Conservation (phyloP, 1,140 invertebrate species). For the Andrena cerasifolii region DNA sequence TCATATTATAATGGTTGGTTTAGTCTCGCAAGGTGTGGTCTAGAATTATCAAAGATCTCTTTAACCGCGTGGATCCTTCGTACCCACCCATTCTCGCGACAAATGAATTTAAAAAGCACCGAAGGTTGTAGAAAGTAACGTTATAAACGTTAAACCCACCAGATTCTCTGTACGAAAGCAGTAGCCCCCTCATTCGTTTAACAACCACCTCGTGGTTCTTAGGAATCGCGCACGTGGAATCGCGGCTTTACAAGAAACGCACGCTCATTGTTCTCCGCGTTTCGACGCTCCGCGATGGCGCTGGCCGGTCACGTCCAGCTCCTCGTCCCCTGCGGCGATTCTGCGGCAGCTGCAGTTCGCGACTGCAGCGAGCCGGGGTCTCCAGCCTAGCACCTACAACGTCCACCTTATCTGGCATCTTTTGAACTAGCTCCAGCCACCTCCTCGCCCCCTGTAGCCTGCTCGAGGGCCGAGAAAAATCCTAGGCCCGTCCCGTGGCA, state of each 20-base stretch:
- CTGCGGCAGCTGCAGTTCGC: constrained; percentile 42
- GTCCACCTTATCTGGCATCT: constrained; percentile 71
- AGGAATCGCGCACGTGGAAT: too few relatives aligned
- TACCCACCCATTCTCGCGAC: too few relatives aligned
- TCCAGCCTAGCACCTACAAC: constrained; percentile 26
- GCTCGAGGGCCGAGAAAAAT: constrained; percentile 19
- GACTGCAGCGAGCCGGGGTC: constrained; percentile 20
- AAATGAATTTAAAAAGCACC: too few relatives aligned
- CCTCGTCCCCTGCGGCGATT: constrained; percentile 37
- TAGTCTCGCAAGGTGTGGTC: too few relatives aligned
- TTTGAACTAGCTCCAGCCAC: constrained; percentile 62
- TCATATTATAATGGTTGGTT: too few relatives aligned
- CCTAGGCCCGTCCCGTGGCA: constrained; percentile 6
- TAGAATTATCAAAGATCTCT: too few relatives aligned
- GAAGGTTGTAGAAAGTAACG: too few relatives aligned
- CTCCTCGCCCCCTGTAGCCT: neutral
- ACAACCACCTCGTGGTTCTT: too few relatives aligned
- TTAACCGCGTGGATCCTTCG: too few relatives aligned
- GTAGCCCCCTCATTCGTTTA: too few relatives aligned
- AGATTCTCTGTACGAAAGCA: too few relatives aligned
- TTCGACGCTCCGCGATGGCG: neutral
- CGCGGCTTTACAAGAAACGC: constrained; percentile 3
- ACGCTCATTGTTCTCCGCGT: neutral
- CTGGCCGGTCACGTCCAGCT: constrained; percentile 32
- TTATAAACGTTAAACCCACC: too few relatives aligned